These are phyloP conservation scores for Leptoteleia sp. DNA, from an alignment of 1,140 invertebrate genomes.

Conservation along the genomic window DNA sequence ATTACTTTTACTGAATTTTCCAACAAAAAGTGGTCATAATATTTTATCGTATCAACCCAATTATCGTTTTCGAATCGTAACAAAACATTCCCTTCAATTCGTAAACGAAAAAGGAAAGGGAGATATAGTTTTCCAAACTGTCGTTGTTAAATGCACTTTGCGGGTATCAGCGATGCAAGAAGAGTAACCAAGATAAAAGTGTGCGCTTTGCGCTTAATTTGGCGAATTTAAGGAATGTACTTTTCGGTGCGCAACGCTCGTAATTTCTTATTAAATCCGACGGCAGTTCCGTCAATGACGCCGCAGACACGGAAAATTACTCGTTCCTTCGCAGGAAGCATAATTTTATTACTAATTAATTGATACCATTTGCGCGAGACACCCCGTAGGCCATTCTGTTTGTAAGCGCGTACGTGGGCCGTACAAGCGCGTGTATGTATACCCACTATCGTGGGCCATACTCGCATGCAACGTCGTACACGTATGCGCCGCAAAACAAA, in stretches of 20 bases:
- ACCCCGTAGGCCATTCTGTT: constrained; percentile 74
- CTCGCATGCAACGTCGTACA: no score
- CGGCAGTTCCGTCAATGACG: constrained; percentile 31
- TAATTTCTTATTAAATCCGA: constrained; percentile 52
- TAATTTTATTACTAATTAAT: constrained; percentile 66
- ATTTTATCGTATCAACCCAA: no score
- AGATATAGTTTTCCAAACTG: no score
- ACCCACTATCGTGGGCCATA: constrained; percentile 63
- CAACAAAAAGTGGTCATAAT: no score
- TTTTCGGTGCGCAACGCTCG: constrained; percentile 4
- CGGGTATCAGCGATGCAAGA: neutral
- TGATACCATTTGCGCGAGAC: constrained; percentile 67
- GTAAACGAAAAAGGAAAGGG: no score
- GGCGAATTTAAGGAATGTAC: constrained; percentile 4
- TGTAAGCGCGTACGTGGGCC: constrained; percentile 68
- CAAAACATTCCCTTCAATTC: no score
- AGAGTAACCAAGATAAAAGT: neutral
- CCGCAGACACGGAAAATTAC: constrained; percentile 50
- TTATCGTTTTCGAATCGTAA: no score
- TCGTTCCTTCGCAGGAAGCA: constrained; percentile 53
- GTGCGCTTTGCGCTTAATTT: constrained; percentile 4
- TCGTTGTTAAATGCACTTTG: no score
- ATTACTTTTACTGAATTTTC: no score
- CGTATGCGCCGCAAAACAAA: constrained; percentile 79
- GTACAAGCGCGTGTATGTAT: constrained; percentile 42